A percentile compares a stretch with the other conserved stretches of the same genome.
phyloP scores from a whole-genome alignment of 1,140 invertebrate species.

The Bathynomus jamesi region DNA sequence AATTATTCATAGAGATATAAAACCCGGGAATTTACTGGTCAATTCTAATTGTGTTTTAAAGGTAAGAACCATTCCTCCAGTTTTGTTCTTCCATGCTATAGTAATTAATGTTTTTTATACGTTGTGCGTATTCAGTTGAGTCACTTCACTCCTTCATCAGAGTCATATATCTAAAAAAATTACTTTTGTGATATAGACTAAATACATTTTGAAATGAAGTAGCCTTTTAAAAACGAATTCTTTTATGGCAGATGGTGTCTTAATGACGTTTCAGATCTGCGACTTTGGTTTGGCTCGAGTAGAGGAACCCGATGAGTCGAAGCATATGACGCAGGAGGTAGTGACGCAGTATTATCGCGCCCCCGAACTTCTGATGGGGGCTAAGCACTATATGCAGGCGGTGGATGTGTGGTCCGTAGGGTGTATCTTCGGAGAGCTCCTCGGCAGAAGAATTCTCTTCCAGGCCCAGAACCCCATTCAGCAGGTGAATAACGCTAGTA shows the following conservation, averaged over 20 bases:
- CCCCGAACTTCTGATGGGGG: conserved; percentile 96
- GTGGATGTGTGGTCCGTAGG: conserved; percentile 99
- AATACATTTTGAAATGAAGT: no score
- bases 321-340: conserved; percentile 98
- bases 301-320: conserved; percentile 81
- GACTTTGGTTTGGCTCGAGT: conserved; percentile 93
- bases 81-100: no score
- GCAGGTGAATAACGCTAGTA: no score
- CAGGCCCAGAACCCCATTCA: conserved; percentile 49
- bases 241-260: no score
- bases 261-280: conserved; percentile 90
- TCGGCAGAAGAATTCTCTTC: conserved; percentile 91
- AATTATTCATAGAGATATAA: conserved; percentile 97
- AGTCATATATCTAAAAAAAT: no score
- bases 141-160: no score
- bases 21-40: conserved; percentile 96
- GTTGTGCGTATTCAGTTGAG: no score
- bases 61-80: conserved; percentile 48
- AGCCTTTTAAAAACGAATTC: no score
- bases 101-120: no score
- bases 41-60: conserved; percentile 98
- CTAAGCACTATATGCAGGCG: conserved; percentile 90
- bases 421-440: conserved; percentile 97
- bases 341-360: conserved; percentile 98
- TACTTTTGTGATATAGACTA: no score